Conservation (phyloP, 2,113 vertebrate genomes). For the Dendropsophus ebraccatus region DNA sequence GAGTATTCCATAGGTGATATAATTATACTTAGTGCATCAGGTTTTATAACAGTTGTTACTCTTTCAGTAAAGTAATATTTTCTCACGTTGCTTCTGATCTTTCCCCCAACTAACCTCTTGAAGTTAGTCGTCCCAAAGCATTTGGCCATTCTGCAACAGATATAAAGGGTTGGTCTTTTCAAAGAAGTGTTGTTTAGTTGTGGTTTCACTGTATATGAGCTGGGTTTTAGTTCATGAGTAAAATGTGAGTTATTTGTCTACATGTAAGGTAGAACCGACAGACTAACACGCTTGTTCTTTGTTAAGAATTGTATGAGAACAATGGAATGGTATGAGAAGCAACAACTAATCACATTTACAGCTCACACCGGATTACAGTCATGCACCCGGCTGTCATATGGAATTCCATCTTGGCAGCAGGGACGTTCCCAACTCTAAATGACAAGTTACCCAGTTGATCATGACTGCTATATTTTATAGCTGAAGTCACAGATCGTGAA, state of each 20-base stretch:
- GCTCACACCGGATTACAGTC: neutral
- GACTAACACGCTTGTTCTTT: neutral
- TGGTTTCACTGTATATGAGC: neutral
- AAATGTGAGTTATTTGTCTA: neutral
- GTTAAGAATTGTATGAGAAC: neutral
- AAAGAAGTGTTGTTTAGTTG: no score
- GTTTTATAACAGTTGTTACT: no score
- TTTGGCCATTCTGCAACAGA: no score
- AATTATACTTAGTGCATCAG: no score
- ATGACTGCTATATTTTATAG: neutral
- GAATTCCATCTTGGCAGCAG: slow-evolving; percentile 2
- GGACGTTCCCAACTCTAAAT: neutral
- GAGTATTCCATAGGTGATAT: no score
- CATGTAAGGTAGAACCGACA: neutral
- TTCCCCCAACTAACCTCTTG: no score
- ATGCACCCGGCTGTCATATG: neutral
- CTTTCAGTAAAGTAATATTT: no score
- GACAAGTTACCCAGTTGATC: slow-evolving; percentile 1
- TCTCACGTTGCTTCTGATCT: no score
- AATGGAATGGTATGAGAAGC: neutral
- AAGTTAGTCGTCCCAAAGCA: no score
- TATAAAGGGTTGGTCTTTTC: no score
- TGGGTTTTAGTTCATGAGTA: neutral
- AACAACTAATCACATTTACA: slow-evolving; percentile 3
- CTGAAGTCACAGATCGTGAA: neutral